Evolutionary conservation across 2,113 vertebrate genomes (phyloP), one percentile per base, ranked within the genome.

Genomic region (Alectura lathami): DNA sequence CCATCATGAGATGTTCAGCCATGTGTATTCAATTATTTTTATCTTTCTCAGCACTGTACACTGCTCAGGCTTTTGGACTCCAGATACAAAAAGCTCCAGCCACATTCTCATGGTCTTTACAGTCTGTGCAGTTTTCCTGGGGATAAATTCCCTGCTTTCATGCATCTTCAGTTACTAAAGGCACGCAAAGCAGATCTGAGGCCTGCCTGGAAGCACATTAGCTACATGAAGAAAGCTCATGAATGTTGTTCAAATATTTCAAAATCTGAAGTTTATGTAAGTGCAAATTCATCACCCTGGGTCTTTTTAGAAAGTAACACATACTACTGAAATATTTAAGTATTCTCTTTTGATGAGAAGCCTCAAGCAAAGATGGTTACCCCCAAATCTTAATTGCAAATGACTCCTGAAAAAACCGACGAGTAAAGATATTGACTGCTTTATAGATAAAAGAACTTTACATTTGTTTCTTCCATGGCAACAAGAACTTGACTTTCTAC

Each of bases 11-110:
- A 56, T 27, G 2, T 23, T 36, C 78, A 70, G 57, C 57, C 93
- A 94, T 77, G 94, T 96, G 96, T 62, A 86, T 34, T 38, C 91
- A 77, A 85, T 97, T 91, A 93, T 47, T 95, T 95, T 88, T 88
- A 93, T 95, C 95, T 96, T 59, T 74, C 13, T 30, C 11, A 0
- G 43, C 5, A 4, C 56, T 2, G 60, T 50, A 14, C 13, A 43
- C n/a, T 53, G 51, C 74, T 88, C 40, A 87, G 48, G 78, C 45
- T 93, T 90, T 57, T 54, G 82, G 75, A 69, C 72, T 86, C 62
- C 9, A 77, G 62, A 59, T 0, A 85, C 54, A 74, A 42, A 95
- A 81, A 79, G 82, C 81, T 91, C 47, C 89, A 74, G 78, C 22
- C 85, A 91, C 87, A 85, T 83, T 93, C 89, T 95, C 93, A 23